Conservation (phyloP, 2,888 invertebrate species). For the Nemotelus nigrinus region DNA sequence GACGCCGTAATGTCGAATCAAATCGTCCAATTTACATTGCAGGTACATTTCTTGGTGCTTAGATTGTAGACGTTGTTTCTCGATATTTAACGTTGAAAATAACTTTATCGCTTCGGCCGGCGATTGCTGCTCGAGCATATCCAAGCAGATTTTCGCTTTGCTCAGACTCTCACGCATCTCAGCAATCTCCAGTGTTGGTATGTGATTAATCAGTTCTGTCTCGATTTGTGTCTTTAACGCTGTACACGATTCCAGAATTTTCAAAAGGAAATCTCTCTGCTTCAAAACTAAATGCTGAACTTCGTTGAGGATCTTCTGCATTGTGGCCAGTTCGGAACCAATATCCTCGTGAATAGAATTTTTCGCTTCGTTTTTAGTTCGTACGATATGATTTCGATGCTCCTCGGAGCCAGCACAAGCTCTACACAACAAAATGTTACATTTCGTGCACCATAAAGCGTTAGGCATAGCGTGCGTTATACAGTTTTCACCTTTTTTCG, state of each 20-base stretch:
- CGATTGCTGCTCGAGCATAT: constrained; percentile 68
- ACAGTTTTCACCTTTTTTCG: constrained; percentile 69
- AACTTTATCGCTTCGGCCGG: constrained; percentile 72
- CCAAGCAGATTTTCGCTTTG: constrained; percentile 70
- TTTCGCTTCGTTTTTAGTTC: constrained; percentile 74
- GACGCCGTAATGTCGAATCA: constrained; percentile 73
- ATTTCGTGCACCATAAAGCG: constrained; percentile 76
- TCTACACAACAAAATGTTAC: constrained; percentile 72
- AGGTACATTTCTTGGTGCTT: constrained; percentile 78
- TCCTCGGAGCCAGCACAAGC: constrained; percentile 74
- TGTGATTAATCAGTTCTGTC: constrained; percentile 76
- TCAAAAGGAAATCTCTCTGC: constrained; percentile 77
- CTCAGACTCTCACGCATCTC: constrained; percentile 73
- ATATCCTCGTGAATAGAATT: constrained; percentile 74
- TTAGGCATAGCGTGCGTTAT: constrained; percentile 78
- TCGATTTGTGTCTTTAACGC: constrained; percentile 80
- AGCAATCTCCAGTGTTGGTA: constrained; percentile 73
- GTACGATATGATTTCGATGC: constrained; percentile 74
- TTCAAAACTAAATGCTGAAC: constrained; percentile 76
- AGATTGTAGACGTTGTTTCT: constrained; percentile 74
- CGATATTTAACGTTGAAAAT: constrained; percentile 70
- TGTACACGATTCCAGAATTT: constrained; percentile 78
- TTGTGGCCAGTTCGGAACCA: constrained; percentile 73
- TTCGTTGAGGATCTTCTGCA: constrained; percentile 75
- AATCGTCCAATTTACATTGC: constrained; percentile 77